phyloP scores from a whole-genome alignment of 2,113 vertebrate species.

The Megaptera novaeangliae region DNA sequence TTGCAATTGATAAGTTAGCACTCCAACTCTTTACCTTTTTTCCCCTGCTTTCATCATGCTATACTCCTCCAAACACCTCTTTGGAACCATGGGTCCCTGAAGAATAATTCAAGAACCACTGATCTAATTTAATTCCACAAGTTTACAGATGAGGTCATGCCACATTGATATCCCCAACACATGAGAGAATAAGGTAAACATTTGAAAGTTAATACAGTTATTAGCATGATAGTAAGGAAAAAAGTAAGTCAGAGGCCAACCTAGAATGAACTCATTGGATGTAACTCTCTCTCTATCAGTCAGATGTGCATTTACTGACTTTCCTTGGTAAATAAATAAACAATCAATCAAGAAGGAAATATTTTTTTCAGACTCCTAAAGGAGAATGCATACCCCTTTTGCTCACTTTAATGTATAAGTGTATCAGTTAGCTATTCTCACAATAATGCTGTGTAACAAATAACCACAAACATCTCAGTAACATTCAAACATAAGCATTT shows the following conservation, averaged over 20 bases:
- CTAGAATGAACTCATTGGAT: neutral
- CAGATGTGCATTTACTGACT: neutral
- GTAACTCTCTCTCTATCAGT: neutral
- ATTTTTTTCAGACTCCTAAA: neutral
- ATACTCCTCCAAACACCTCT: neutral
- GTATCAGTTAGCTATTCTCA: neutral
- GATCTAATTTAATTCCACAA: neutral
- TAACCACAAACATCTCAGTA: neutral
- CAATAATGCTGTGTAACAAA: neutral
- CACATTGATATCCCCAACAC: neutral
- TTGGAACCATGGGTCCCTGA: neutral
- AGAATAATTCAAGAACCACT: neutral
- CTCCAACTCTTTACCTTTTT: neutral
- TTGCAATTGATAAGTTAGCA: neutral
- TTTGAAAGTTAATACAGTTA: neutral
- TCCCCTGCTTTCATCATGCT: neutral
- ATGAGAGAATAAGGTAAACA: neutral
- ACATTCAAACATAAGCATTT: neutral
- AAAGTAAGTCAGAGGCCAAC: neutral
- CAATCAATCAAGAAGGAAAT: neutral
- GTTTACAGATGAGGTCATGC: neutral
- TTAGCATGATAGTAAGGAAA: neutral
- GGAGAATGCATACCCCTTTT: neutral
- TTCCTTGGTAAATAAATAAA: neutral
- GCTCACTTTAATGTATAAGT: neutral